Evolutionary conservation across 2,113 vertebrate species (phyloP).

Genomic region (Gymnobelideus leadbeateri): DNA sequence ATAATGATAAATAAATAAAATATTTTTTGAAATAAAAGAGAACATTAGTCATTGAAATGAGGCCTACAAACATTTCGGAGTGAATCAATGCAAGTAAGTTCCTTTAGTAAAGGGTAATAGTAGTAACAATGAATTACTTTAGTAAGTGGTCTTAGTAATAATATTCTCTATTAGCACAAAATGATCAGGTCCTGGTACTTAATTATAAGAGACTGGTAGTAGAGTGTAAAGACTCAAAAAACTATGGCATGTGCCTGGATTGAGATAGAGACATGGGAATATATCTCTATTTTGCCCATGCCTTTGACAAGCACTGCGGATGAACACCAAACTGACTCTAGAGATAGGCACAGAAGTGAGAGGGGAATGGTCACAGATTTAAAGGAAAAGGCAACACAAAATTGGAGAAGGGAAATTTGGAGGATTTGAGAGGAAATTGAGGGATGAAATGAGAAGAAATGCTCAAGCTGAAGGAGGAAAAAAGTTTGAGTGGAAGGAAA

Average conservation of each 20-base stretch:
- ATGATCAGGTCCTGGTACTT: background rate
- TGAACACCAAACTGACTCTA: background rate
- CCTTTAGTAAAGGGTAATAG: background rate
- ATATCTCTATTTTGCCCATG: background rate
- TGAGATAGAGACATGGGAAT: background rate
- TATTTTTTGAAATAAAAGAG: background rate
- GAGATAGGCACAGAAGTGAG: background rate
- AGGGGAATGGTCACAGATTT: background rate
- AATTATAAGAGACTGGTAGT: background rate
- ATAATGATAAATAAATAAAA: background rate
- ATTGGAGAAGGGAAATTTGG: background rate
- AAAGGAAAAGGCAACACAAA: background rate
- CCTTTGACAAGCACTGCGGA: background rate
- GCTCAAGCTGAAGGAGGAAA: background rate
- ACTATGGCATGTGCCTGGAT: background rate
- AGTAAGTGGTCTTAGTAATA: background rate
- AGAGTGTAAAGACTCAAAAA: background rate
- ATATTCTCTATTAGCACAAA: background rate
- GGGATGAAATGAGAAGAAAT: background rate
- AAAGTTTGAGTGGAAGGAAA: background rate
- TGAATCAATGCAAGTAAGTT: slow-evolving; percentile 1
- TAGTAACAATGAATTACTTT: background rate
- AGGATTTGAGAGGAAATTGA: background rate
- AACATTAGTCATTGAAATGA: slow-evolving; percentile 11
- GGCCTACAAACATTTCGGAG: slow-evolving; percentile 23